Conservation (phyloP, 2,888 invertebrate species). For the Heliconius hortense region DNA sequence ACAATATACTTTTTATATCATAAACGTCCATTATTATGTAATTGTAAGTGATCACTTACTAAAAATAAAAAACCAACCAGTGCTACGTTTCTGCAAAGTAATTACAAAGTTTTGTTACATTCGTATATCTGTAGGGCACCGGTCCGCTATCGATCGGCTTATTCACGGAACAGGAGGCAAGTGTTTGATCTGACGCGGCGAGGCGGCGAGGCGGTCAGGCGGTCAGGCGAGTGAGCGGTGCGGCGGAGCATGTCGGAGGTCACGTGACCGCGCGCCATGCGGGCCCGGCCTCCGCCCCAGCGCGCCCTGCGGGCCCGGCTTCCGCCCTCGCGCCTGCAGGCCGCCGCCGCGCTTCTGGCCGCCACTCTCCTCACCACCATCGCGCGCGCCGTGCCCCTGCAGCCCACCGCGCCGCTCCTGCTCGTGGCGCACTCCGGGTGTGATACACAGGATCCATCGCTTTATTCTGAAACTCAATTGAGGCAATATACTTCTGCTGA, state of each 20-base stretch:
- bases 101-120: neutral
- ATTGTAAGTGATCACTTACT: no score
- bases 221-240: constrained; percentile 45
- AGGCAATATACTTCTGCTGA: constrained; percentile 37
- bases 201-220: constrained; percentile 47
- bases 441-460: constrained; percentile 49
- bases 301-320: constrained; percentile 41
- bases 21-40: no score
- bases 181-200: constrained; percentile 58
- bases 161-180: constrained; percentile 46
- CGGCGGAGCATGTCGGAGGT: constrained; percentile 38
- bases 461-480: constrained; percentile 42
- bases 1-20: no score
- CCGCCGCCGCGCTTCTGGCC: constrained; percentile 48
- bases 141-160: constrained; percentile 45
- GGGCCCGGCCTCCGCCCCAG: constrained; percentile 45
- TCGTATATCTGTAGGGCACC: constrained; percentile 1
- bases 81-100: neutral
- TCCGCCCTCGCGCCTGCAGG: constrained; percentile 48
- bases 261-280: constrained; percentile 60
- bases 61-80: neutral
- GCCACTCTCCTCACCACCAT: constrained; percentile 56
- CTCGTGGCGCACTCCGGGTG: constrained; percentile 56
- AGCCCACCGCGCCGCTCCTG: constrained; percentile 47
- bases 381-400: constrained; percentile 45